These are phyloP conservation scores for Nasonovia ribisnigri DNA, from an alignment of 2,888 invertebrate genomes.

Conservation along the genomic window DNA sequence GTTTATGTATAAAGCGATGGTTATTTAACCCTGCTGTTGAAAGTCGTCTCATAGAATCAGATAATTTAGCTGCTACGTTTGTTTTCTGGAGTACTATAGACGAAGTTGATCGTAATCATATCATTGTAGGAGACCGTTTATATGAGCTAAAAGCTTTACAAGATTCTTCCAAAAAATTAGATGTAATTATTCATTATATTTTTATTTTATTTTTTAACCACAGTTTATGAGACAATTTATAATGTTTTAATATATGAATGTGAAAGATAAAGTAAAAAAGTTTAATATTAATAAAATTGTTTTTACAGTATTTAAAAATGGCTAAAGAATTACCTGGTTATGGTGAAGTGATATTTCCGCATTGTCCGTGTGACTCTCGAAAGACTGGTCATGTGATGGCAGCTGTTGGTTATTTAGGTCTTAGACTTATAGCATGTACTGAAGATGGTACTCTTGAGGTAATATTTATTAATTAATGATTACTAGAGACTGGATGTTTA, in stretches of 20 bases:
- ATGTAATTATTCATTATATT: conserved; percentile 72
- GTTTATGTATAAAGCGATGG: conserved; percentile 90
- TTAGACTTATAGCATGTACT: conserved; percentile 86
- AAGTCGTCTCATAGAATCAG: conserved; percentile 77
- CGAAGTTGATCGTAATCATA: conserved; percentile 93
- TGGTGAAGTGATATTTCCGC: conserved; percentile 94
- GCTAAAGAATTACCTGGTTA: conserved; percentile 92
- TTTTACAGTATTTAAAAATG: conserved; percentile 80
- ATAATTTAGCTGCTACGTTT: conserved; percentile 83
- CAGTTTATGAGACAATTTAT: not conserved
- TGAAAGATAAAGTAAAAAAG: not conserved
- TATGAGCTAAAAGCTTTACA: conserved; percentile 97
- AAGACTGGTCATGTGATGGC: conserved; percentile 89
- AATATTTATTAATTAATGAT: conserved; percentile 61
- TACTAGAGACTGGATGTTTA: not conserved
- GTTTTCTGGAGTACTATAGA: conserved; percentile 95
- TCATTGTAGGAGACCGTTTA: conserved; percentile 88
- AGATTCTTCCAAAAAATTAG: conserved; percentile 86
- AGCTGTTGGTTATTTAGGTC: conserved; percentile 76
- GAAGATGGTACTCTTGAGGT: conserved; percentile 84
- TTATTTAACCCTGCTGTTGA: conserved; percentile 82
- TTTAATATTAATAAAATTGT: conserved; percentile 10
- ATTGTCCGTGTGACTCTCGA: conserved; percentile 90
- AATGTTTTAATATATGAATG: not conserved
- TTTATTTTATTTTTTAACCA: not conserved